These are phyloP conservation scores for western clawed frog (Xenopus tropicalis) DNA, from an alignment of 2,113 vertebrate species.

Conservation along the genomic window UCB_Xtro_10.0 CM004445.2:43460501-43461000, in stretches of 20 bases:
- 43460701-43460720: conserved; percentile 50
- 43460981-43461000: conserved; percentile 50
- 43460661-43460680: conserved; percentile 58
- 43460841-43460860: conserved; percentile 28
- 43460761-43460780: conserved; percentile 50
- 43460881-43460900: conserved; percentile 64
- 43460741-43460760: conserved; percentile 49
- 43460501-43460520: conserved; percentile 77
- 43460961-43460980: conserved; percentile 47
- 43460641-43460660: conserved; percentile 65
- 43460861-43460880: conserved; percentile 59
- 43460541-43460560: background rate
- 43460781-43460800: background rate
- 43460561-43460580: background rate
- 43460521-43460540: conserved; percentile 69
- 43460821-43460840: conserved; percentile 17
- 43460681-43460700: conserved; percentile 48
- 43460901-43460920: conserved; percentile 66
- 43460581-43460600: no score
- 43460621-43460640: conserved; percentile 50
- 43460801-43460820: conserved; percentile 15
- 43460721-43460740: conserved; percentile 57
- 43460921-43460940: conserved; percentile 73
- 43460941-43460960: conserved; percentile 80
- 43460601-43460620: no score